phyloP scores from a whole-genome alignment of 1,140 invertebrate species.

The Sitophilus oryzae region DNA sequence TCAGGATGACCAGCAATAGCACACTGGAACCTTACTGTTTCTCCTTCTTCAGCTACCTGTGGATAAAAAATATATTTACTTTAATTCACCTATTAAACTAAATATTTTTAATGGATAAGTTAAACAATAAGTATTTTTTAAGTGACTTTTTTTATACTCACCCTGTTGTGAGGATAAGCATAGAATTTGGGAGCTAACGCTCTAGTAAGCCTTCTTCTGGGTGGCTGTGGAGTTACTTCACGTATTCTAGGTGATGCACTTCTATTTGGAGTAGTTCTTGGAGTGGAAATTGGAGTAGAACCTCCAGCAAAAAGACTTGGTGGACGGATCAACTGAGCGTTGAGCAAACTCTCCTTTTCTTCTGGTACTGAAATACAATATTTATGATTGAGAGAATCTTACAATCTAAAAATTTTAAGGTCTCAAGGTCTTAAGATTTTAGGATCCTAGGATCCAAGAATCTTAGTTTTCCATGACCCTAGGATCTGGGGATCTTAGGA shows the following conservation, averaged over 20 bases:
- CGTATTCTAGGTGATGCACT: conserved; percentile 47
- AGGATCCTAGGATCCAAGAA: too few species aligned
- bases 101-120: too few species aligned
- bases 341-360: conserved; percentile 69
- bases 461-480: too few species aligned
- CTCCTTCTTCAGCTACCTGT: conserved; percentile 66
- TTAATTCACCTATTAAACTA: neutral
- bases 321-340: conserved; percentile 59
- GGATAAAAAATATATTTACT: neutral
- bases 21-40: conserved; percentile 73
- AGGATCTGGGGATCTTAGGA: too few species aligned
- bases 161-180: conserved; percentile 77
- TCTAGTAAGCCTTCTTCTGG: conserved; percentile 19
- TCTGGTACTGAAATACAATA: conserved; percentile 61
- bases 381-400: neutral
- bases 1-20: conserved; percentile 68
- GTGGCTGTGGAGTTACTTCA: neutral
- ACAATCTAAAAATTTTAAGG: neutral
- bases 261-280: conserved; percentile 49
- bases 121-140: too few species aligned
- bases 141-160: conserved; percentile 41
- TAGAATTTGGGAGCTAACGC: conserved; percentile 72
- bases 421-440: too few species aligned
- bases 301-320: conserved; percentile 57
- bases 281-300: conserved; percentile 68